Evolutionary conservation across 2,797 vertebrate species (phyloP).

Genomic region (Bovichtus variegatus): DNA sequence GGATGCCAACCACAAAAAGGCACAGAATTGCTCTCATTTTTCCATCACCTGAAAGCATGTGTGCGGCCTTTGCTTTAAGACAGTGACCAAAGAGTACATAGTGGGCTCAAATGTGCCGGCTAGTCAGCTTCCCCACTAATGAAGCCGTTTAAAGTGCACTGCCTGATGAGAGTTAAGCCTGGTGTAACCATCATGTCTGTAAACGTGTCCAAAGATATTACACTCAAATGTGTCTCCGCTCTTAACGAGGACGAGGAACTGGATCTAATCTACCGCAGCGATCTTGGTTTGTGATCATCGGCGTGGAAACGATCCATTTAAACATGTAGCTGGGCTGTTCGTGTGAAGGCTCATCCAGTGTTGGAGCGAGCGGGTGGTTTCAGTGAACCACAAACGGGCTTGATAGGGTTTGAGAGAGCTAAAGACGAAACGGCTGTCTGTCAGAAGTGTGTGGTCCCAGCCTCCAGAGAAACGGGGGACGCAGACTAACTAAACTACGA

Average conservation of each 20-base stretch:
- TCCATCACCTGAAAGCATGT: conserved; percentile 39
- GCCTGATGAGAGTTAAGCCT: conserved; percentile 44
- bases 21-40: conserved; percentile 51
- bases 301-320: conserved; percentile 68
- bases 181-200: conserved; percentile 35
- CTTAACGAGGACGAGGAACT: conserved; percentile 50
- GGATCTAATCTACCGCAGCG: conserved; percentile 42
- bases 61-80: conserved; percentile 11
- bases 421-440: conserved; percentile 56
- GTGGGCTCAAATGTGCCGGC: conserved; percentile 5
- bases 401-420: conserved; percentile 42
- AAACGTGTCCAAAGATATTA: conserved; percentile 55
- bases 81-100: conserved; percentile 22
- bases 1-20: conserved; percentile 67
- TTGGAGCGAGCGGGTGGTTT: conserved; percentile 44
- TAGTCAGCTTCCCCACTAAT: conserved; percentile 37
- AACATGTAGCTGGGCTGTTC: conserved; percentile 46
- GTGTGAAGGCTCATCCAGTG: conserved; percentile 38
- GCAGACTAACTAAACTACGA: background rate
- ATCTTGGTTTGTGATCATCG: conserved; percentile 61
- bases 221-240: conserved; percentile 28
- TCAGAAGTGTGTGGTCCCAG: conserved; percentile 52
- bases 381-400: conserved; percentile 48
- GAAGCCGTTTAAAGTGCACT: conserved; percentile 37
- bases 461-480: background rate